phyloP scores from a whole-genome alignment of 2,113 vertebrate species.

The Dipodomys spectabilis region DNA sequence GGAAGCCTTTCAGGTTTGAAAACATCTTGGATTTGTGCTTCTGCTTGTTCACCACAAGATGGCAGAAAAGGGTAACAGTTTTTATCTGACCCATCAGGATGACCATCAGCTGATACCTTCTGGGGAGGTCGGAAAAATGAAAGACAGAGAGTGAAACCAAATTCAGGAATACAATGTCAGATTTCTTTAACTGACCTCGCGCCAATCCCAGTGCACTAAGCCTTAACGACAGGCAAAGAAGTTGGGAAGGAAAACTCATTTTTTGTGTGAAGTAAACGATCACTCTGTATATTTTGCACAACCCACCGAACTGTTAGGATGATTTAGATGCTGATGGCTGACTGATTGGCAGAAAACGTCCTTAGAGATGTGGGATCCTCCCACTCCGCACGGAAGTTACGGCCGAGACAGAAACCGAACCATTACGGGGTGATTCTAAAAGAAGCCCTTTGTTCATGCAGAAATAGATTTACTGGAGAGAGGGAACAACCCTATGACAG shows the following conservation, averaged over 20 bases:
- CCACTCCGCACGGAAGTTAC: not conserved
- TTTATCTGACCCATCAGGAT: no score
- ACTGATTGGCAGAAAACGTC: not conserved
- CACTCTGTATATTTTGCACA: not conserved
- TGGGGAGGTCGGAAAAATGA: no score
- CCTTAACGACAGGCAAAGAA: no score
- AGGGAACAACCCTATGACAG: not conserved
- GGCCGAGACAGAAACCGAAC: not conserved
- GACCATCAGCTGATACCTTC: no score
- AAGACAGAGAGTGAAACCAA: no score
- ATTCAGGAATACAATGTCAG: no score
- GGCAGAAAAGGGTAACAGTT: slow-evolving; percentile 34
- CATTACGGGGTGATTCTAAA: not conserved
- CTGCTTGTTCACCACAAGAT: not conserved
- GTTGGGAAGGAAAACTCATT: not conserved
- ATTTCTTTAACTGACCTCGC: fast-evolving
- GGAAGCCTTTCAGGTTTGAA: not conserved
- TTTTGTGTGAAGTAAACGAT: not conserved
- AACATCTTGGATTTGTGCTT: not conserved
- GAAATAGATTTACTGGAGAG: not conserved
- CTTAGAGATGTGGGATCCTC: not conserved
- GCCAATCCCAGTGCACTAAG: not conserved
- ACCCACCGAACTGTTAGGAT: no score
- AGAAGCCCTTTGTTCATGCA: not conserved
- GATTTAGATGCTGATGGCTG: not conserved